Evolutionary conservation across 1,140 invertebrate species (phyloP), one percentile per base, ranked within the genome.

Genomic region (Leguminivora glycinivorella): DNA sequence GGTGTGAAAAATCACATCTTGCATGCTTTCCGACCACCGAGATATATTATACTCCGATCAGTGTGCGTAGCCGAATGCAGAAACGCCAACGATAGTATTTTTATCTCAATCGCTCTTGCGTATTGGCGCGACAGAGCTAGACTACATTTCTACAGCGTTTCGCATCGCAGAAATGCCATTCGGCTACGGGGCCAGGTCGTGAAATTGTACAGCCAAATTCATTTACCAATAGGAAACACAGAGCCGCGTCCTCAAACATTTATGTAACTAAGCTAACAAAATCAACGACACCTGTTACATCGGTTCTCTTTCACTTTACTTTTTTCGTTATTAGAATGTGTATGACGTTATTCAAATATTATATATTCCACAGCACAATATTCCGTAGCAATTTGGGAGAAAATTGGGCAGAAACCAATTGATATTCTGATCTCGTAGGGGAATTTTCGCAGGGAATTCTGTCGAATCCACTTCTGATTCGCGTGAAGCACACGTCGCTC

Each of bases 341-440:
- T 75, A 72, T 78, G 76, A 72, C 75, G 81, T 83, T 82, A 80
- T 82, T 77, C 78, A 82, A 82, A 83, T 83, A 81, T 81, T 81
- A 78, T 75, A 78, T 81, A 78, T 82, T 82, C 79, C 75, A 74
- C 74, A 72, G 78, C 75, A 79, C 78, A 82, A 82, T 82, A 80
- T 79, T 80, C 80, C 71, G 75, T 79, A 76, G 77, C 82, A 83
- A 83, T 83, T 82, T 82, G 72, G 75, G 77, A 77, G 80, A 77
- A 83, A 83, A 83, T 83, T 83, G 82, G 82, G 74, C 75, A 75
- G 78, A 78, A 75, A 80, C 74, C 80, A 79, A 83, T 83, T 83
- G 82, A 82, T 83, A 83, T 83, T 83, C 82, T 71, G 75, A 76
- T 79, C 76, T 75, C 75, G 82, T 82, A 76, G 75, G 69, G 73